A percentile compares a stretch with the other conserved stretches of the same genome.
These are phyloP conservation scores for Enteromius treurensis DNA, from an alignment of 2,797 vertebrate species.

Conservation along the genomic window DNA sequence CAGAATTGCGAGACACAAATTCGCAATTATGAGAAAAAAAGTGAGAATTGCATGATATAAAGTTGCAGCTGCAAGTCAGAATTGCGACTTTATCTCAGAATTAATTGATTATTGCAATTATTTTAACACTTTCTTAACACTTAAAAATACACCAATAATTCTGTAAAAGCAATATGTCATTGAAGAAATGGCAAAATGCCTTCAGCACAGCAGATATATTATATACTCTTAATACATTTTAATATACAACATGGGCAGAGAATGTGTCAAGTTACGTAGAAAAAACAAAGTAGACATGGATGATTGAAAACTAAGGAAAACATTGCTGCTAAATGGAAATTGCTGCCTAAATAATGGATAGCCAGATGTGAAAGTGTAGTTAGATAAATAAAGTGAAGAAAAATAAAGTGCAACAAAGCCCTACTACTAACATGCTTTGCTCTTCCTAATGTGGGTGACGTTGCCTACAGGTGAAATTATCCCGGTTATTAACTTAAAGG, in stretches of 20 bases:
- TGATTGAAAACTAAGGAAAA: not conserved
- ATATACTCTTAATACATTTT: not conserved
- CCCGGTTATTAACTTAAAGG: not conserved
- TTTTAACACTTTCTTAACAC: not conserved
- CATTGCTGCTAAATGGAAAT: not conserved
- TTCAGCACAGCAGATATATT: not conserved
- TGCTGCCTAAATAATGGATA: not conserved
- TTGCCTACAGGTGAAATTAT: not conserved
- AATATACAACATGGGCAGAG: not conserved
- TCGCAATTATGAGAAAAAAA: too few relatives aligned
- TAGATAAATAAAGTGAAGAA: not conserved
- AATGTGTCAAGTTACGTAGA: not conserved
- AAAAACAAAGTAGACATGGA: not conserved
- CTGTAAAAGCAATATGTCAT: not conserved
- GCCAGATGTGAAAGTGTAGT: not conserved
- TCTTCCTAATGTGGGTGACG: not conserved
- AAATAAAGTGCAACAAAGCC: not conserved
- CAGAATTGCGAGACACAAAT: too few relatives aligned
- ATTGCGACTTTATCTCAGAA: too few relatives aligned
- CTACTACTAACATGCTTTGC: not conserved
- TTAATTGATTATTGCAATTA: not conserved
- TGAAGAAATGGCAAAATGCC: not conserved
- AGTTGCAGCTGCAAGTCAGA: too few relatives aligned
- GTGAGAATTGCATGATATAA: too few relatives aligned
- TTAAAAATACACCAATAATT: not conserved